A percentile compares a stretch with the other conserved stretches of the same genome.
Evolutionary conservation across 2,888 invertebrate species (phyloP).

Genomic region (Epinotia nisella): DNA sequence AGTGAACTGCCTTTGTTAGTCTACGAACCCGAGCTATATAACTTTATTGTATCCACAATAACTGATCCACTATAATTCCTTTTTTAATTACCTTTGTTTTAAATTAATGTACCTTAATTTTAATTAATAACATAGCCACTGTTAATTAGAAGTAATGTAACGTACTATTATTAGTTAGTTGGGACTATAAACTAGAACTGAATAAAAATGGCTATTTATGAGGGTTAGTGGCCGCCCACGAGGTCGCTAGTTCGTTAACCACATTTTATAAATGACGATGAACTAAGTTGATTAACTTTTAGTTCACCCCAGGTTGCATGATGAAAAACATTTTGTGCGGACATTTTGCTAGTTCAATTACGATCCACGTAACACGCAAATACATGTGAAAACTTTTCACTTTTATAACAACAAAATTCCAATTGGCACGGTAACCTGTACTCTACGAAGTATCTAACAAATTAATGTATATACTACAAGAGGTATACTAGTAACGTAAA

Average conservation of each 20-base stretch:
- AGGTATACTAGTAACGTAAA: no score
- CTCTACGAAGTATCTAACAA: not conserved
- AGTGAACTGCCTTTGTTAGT: no score
- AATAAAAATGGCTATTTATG: slow-evolving; percentile 22
- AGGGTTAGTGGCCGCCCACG: slow-evolving; percentile 38
- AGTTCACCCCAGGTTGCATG: slow-evolving; percentile 35
- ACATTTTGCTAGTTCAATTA: slow-evolving; percentile 30
- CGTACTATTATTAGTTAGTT: not conserved
- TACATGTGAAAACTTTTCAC: slow-evolving; percentile 12
- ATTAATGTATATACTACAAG: not conserved
- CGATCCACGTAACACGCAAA: slow-evolving; percentile 18
- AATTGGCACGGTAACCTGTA: not conserved
- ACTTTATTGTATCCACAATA: no score
- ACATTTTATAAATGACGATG: slow-evolving; percentile 38
- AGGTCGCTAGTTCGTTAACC: slow-evolving; percentile 41
- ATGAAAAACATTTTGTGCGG: slow-evolving; percentile 29
- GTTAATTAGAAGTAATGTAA: not conserved
- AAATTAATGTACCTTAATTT: not conserved
- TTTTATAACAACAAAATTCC: slow-evolving; percentile 7
- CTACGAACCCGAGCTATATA: no score
- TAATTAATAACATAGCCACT: not conserved
- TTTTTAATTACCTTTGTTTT: not conserved
- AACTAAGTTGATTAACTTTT: slow-evolving; percentile 40
- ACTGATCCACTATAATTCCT: not conserved
- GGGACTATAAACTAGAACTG: not conserved